phyloP scores from a whole-genome alignment of 1,140 invertebrate genomes.

The Dufourea novaeangliae region DNA sequence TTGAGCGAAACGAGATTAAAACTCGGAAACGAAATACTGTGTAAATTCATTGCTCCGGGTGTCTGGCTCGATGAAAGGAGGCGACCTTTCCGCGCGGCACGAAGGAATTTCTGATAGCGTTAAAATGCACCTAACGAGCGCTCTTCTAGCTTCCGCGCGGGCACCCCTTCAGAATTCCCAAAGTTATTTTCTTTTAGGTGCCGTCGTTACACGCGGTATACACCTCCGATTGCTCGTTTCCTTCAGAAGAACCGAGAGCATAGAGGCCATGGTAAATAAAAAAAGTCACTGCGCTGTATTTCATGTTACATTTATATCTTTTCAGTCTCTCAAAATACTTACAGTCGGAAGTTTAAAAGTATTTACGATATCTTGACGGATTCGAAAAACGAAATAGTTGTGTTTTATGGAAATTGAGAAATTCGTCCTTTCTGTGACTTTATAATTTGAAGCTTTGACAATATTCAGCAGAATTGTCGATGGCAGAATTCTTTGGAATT shows the following conservation, averaged over 20 bases:
- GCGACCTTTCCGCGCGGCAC: slow-evolving; percentile 4
- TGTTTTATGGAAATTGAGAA: no score
- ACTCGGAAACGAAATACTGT: slow-evolving; percentile 63
- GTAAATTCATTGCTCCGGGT: slow-evolving; percentile 62
- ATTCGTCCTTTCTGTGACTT: no score
- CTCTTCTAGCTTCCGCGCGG: slow-evolving; percentile 29
- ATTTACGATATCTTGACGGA: no score
- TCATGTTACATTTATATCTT: not conserved
- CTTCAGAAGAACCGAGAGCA: not conserved
- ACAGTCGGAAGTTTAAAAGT: not conserved
- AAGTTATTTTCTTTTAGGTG: not conserved
- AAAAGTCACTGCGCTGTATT: not conserved
- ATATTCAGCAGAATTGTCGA: no score
- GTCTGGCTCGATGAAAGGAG: slow-evolving; percentile 55
- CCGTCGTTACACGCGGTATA: not conserved
- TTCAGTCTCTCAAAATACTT: not conserved
- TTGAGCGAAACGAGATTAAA: slow-evolving; percentile 62
- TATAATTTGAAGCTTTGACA: no score
- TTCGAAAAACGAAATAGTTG: no score
- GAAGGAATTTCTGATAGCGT: slow-evolving; percentile 56
- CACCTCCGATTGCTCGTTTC: slow-evolving; percentile 32
- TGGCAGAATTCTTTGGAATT: no score
- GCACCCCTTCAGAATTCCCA: slow-evolving; percentile 1
- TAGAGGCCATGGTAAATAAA: not conserved
- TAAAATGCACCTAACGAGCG: slow-evolving; percentile 56